Evolutionary conservation across 2,888 invertebrate genomes (phyloP), one percentile per base, ranked within the genome.

Genomic region (Rhopalosiphum nymphaeae): DNA sequence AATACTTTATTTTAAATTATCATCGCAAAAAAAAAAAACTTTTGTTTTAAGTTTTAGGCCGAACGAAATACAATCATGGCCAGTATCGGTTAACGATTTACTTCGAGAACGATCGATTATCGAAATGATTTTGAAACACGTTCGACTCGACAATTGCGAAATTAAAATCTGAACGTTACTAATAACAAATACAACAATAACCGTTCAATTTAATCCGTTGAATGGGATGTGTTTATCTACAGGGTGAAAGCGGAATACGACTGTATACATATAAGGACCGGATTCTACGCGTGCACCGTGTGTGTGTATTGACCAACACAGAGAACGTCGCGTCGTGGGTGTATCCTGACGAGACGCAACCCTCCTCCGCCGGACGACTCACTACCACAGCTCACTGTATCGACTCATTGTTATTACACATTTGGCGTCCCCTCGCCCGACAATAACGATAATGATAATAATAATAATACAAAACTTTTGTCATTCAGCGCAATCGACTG

Each of bases 391-490:
- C n/a, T 5, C 42, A 3, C 36, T 67, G 3, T 88, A 88, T 88
- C 53, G 88, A 89, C 93, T 89, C 93, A 61, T 44, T 56, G 67
- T 93, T 78, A 78, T 89, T 93, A 89, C 84, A 29, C 93, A 88
- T 92, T 92, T 67, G 67, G 21, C 67, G 88, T 78, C 46, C 89
- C 67, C 78, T 44, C n/a, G 21, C 49, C 29, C 53, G n/a, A 78
- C 61, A 57, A 42, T 44, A 49, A 44, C 42, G 53, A 78, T 78
- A n/a, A 84, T 29, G 53, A 78, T 78, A 7, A 36, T 78, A 78
- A n/a, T 29, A 88, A 93, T 56, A 93, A 93, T n/a, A 78, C 78
- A 56, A 78, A 53, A 93, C 78, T 89, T 84, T 93, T 78, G 93
- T 89, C 78, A 44, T 44, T 25, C 44, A 36, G 56, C 56, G 56